These are phyloP conservation scores for Cuniculus paca DNA, from an alignment of 2,797 vertebrate species.

Conservation along the genomic window DNA sequence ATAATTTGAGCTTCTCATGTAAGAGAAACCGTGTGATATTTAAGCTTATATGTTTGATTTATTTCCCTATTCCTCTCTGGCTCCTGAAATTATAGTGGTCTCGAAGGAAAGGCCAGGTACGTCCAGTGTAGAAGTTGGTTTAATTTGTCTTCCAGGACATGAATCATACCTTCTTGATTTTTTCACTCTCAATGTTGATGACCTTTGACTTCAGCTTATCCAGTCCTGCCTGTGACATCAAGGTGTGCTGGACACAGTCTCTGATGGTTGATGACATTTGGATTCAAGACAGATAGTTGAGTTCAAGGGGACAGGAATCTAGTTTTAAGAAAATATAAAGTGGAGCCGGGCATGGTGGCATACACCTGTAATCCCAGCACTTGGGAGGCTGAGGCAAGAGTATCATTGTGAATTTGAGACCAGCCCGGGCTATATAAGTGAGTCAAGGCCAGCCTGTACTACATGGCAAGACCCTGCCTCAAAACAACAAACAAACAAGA, in stretches of 20 bases:
- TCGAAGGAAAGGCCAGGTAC: not conserved
- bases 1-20: not conserved
- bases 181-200: not conserved
- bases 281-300: slow-evolving; percentile 47
- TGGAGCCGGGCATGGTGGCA: not conserved
- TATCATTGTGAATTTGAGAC: too few species aligned
- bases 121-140: not conserved
- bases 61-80: not conserved
- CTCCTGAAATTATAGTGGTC: not conserved
- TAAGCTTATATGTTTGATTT: not conserved
- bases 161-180: slow-evolving; percentile 41
- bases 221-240: not conserved
- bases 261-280: not conserved
- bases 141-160: slow-evolving; percentile 37
- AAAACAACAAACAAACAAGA: not conserved
- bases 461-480: not conserved
- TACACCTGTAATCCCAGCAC: too few species aligned
- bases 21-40: not conserved
- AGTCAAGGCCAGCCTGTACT: too few species aligned
- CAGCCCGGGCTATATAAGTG: too few species aligned
- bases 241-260: not conserved
- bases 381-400: too few species aligned
- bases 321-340: slow-evolving; percentile 36
- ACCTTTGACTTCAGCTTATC: slow-evolving; percentile 50
- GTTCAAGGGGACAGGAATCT: not conserved